These are phyloP conservation scores for Antennarius striatus DNA, from an alignment of 2,113 vertebrate species.

Conservation along the genomic window DNA sequence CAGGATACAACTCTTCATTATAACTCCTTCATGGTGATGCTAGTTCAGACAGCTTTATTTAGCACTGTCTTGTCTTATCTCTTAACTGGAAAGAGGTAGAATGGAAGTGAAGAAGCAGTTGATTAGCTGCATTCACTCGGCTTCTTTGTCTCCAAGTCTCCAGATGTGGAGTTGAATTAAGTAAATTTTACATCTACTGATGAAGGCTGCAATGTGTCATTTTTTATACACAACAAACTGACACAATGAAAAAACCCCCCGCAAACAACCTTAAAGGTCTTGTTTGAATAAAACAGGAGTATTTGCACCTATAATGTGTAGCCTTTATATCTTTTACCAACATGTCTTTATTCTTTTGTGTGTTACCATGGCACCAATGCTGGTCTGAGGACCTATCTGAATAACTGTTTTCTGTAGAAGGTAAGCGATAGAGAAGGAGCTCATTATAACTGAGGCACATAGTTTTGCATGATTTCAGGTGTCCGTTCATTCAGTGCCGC, in stretches of 20 bases:
- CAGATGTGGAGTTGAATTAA: no score
- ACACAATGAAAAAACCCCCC: no score
- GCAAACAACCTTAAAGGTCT: no score
- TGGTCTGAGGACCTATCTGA: conserved; percentile 85
- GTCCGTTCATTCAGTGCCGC: conserved; percentile 24
- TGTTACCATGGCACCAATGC: conserved; percentile 73
- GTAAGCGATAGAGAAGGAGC: conserved; percentile 77
- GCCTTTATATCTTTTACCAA: conserved; percentile 41
- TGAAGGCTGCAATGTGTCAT: background rate
- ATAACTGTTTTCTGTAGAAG: conserved; percentile 86
- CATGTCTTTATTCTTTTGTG: conserved; percentile 53
- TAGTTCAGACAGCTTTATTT: no score
- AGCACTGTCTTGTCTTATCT: no score
- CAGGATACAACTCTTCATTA: conserved; percentile 18
- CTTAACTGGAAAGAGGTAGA: no score
- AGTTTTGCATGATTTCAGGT: conserved; percentile 58
- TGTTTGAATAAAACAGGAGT: background rate
- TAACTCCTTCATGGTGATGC: conserved; percentile 17
- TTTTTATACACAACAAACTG: background rate
- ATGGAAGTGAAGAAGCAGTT: no score
- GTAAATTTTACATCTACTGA: conserved; percentile 31
- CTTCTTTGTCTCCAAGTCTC: no score
- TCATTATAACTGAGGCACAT: conserved; percentile 8
- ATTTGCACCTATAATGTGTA: background rate
- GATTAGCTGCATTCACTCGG: no score